Evolutionary conservation across 2,113 vertebrate genomes (phyloP), one percentile per base, ranked within the genome.

Genomic region (Dermatemys mawii): DNA sequence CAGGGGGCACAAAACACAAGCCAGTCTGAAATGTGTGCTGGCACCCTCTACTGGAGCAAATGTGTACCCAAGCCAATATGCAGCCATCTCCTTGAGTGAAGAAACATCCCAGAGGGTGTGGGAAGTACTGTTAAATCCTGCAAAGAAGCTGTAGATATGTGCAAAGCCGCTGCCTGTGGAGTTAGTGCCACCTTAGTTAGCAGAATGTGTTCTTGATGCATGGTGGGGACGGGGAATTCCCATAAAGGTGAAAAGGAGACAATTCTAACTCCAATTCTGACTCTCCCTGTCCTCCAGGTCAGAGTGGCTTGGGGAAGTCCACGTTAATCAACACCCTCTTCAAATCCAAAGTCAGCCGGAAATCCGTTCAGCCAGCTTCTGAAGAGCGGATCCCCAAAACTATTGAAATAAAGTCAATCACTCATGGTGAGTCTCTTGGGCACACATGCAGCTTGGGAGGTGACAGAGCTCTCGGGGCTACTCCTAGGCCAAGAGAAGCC

Each of bases 241-340:
- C 24, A 24, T 26, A 46, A 89, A 54, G 87, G 5, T 5, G 86
- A 53, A 82, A 83, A 0, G 13, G 88, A 83, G 85, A 81, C 0
- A 2, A 81, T 87, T 24, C 27, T 32, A 85, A 83, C 87, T 87
- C 95, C 92, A 90, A 96, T 76, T 90, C 26, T 67, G 84, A 54
- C 50, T 85, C 48, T 1, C 88, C 79, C 84, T 92, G 29, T 93
- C 88, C 96, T 97, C 57, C 97, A 99, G 99, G 99, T 94, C 99
- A 99, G 98, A 99, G 99, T 0, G 99, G 99, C 89, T 97, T 99
- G 90, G 99, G 99, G n/a, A 99, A 99, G 96, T 99, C 99, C 75
- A 99, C 99, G 6, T 98, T 99, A 97, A 99, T 99, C 99, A 99
- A 99, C 98, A 99, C 99, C 2, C 98, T 99, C 96, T 99, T 99